phyloP scores from a whole-genome alignment of 2,888 invertebrate species.

The Phortica magna region DNA sequence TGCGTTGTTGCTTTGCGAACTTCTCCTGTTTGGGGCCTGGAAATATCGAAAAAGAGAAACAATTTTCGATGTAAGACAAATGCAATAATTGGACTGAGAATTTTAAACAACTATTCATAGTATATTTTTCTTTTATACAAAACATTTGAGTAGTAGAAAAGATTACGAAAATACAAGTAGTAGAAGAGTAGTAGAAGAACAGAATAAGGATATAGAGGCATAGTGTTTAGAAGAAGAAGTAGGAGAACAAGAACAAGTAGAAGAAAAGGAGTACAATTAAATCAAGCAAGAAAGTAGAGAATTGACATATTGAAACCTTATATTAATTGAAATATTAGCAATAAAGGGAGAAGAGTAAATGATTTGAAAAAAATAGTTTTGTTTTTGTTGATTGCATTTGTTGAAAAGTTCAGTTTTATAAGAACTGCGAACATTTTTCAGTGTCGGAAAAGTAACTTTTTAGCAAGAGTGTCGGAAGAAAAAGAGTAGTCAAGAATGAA shows the following conservation, averaged over 20 bases:
- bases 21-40: constrained; percentile 58
- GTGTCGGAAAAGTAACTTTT: not conserved
- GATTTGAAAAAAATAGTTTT: not conserved
- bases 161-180: not conserved
- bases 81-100: constrained; percentile 12
- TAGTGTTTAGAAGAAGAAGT: not conserved
- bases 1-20: constrained; percentile 44
- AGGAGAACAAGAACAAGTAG: not conserved
- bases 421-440: not conserved
- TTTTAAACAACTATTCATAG: constrained; percentile 37
- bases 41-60: constrained; percentile 73
- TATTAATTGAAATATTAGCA: not conserved
- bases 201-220: constrained; percentile 11
- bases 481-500: constrained; percentile 41
- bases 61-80: constrained; percentile 67
- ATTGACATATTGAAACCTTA: not conserved
- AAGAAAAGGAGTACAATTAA: not conserved
- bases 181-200: not conserved
- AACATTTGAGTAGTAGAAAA: not conserved
- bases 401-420: not conserved
- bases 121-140: constrained; percentile 8
- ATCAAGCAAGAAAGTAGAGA: not conserved
- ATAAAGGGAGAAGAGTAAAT: not conserved
- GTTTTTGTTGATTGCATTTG: not conserved
- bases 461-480: not conserved